A percentile compares a stretch with the other conserved stretches of the same genome.
Evolutionary conservation across 2,888 invertebrate genomes (phyloP).

Genomic region (Hypomecis punctinalis): DNA sequence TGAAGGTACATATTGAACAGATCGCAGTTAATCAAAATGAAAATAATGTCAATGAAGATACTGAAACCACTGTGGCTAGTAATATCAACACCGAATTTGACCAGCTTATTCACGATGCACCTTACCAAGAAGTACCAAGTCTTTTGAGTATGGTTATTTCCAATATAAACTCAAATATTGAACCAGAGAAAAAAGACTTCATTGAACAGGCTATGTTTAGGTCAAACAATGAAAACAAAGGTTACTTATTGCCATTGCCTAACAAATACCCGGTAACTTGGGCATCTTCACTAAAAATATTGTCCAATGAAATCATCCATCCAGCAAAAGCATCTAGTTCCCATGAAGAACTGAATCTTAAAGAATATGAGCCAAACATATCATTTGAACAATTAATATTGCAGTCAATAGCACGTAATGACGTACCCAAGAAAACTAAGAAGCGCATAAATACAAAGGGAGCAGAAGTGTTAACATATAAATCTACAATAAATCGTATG

Average conservation of each 20-base stretch:
- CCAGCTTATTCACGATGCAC: too few relatives aligned
- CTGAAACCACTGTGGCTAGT: too few relatives aligned
- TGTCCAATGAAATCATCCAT: not conserved
- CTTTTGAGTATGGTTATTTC: not conserved
- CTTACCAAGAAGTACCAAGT: too few relatives aligned
- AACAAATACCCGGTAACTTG: not conserved
- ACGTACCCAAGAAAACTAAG: constrained; percentile 2
- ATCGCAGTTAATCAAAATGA: too few relatives aligned
- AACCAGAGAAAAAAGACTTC: not conserved
- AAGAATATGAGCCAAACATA: constrained; percentile 2
- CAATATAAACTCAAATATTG: constrained; percentile 3
- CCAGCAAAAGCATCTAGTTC: not conserved
- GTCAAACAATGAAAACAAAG: not conserved
- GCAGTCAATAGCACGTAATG: constrained; percentile 4
- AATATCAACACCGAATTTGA: too few relatives aligned
- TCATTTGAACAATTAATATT: constrained; percentile 8
- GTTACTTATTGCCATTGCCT: not conserved
- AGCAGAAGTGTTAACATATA: constrained; percentile 3
- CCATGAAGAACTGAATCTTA: constrained; percentile 1
- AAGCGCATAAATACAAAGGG: constrained; percentile 7
- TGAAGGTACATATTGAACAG: too few relatives aligned
- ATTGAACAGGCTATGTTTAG: not conserved
- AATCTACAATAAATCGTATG: constrained; percentile 1
- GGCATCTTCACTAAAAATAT: constrained; percentile 1
- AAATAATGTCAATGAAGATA: too few relatives aligned